Base-by-base conservation (phyloP, 2,888 invertebrate species). In the Biston stratarius region DNA sequence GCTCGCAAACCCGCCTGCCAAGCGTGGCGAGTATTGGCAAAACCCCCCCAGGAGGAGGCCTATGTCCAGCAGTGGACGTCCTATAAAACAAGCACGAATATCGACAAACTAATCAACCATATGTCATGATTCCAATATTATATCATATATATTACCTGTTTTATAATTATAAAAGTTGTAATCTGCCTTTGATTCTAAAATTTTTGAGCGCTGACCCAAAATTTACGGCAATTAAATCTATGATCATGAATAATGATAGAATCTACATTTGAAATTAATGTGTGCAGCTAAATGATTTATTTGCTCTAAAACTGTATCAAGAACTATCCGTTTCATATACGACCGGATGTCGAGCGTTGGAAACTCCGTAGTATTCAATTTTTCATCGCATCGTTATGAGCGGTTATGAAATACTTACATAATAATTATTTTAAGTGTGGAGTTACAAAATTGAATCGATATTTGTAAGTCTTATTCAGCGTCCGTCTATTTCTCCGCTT, bases 371-470 rank as follows among this genome's bases (percentile, higher is more conserved):
- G 9, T 33, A 33, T 49, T 48, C 12, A 36, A 52, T 52, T 52
- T 52, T 36, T 52, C 52, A 52, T 62, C 44, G 38, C n/a, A 40
- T 12, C 14, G 49, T 49, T 33, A 15, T 47, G 15, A 9, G 44
- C 12, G 12, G 7, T 47, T 36, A n/a, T 51, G 34, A 51, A 51
- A 51, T 36, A 36, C 34, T 10, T n/a, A 52, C 14, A 12, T 34
- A 5, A 49, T 12, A 5, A 6, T 6, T 24, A 49, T 49, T 49
- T 34, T 49, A 33, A 0, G 12, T 5, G 7, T 33, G 33, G 33
- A 49, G 6, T 5, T 10, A 49, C 10, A 11, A 0, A 49, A 49
- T 49, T 33, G 11, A 11, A 12, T 49, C 24, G 24, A 24, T 24
- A 24, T 24, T 24, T 24, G 1, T 24, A 24, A 24, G 24, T 24